A percentile compares a stretch with the other conserved stretches of the same genome.
These are phyloP conservation scores for Pitangus sulphuratus DNA, from an alignment of 2,797 vertebrate genomes.

Conservation along the genomic window DNA sequence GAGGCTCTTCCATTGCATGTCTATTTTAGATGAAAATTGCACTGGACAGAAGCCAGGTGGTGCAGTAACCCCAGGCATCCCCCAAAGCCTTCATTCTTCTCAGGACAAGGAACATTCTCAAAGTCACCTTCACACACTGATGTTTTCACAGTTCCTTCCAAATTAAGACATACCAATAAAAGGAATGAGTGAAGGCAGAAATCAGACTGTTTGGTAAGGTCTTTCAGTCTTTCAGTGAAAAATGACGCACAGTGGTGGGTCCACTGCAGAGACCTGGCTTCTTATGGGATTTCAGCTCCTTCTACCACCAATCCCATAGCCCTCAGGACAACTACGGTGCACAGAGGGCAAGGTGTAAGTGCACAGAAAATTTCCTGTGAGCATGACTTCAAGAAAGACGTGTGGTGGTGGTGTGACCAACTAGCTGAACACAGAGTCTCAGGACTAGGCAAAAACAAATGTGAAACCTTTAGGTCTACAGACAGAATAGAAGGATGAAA, in stretches of 20 bases:
- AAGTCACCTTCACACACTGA: neutral
- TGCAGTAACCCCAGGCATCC: neutral
- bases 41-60: neutral
- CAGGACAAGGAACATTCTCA: neutral
- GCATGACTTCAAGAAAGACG: neutral
- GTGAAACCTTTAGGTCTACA: neutral
- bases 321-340: neutral
- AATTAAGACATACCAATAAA: neutral
- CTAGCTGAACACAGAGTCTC: neutral
- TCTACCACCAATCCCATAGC: neutral
- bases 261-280: neutral
- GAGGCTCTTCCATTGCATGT: neutral
- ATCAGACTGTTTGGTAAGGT: neutral
- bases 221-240: neutral
- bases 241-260: fast-evolving
- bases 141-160: neutral
- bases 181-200: neutral
- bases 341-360: fast-evolving
- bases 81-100: neutral
- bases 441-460: neutral
- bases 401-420: neutral
- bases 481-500: neutral
- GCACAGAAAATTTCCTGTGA: neutral
- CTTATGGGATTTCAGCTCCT: neutral
- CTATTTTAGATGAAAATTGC: neutral